Evolutionary conservation across 1,140 invertebrate species (phyloP).

Genomic region (Drosophila paulistorum): DNA sequence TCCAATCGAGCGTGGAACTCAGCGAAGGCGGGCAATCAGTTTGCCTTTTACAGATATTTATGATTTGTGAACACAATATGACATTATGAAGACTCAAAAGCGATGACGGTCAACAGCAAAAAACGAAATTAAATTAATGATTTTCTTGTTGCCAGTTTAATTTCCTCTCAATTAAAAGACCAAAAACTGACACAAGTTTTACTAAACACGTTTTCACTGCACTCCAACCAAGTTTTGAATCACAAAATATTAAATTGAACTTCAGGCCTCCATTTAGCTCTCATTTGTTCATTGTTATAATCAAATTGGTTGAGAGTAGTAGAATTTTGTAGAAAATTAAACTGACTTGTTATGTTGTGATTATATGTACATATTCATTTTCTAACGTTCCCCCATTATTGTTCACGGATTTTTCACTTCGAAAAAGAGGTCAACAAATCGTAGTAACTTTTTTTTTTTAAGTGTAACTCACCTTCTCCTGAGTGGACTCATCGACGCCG

Average conservation of each 20-base stretch:
- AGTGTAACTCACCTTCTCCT: constrained; percentile 87
- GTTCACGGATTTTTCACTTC: too few species aligned
- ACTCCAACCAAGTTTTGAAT: neutral
- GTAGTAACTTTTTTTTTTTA: neutral
- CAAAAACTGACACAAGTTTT: constrained; percentile 35
- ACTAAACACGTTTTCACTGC: constrained; percentile 19
- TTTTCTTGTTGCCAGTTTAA: constrained; percentile 60
- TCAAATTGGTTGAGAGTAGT: too few species aligned
- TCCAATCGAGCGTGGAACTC: constrained; percentile 65
- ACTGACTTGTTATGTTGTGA: too few species aligned
- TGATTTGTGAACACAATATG: constrained; percentile 67
- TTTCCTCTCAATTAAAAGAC: constrained; percentile 74
- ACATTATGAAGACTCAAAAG: neutral
- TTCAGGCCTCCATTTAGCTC: too few species aligned
- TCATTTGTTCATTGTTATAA: too few species aligned
- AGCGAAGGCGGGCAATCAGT: constrained; percentile 39
- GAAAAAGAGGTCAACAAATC: too few species aligned
- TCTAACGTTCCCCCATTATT: too few species aligned
- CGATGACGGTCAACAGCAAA: constrained; percentile 26
- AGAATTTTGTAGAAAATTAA: too few species aligned
- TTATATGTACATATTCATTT: too few species aligned
- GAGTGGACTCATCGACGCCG: constrained; percentile 89
- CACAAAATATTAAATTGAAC: neutral
- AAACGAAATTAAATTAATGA: constrained; percentile 70
- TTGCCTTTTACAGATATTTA: constrained; percentile 79